Conservation (phyloP, 92 coral and sea anemone genomes). For the Isaurus tuberculatus region DNA sequence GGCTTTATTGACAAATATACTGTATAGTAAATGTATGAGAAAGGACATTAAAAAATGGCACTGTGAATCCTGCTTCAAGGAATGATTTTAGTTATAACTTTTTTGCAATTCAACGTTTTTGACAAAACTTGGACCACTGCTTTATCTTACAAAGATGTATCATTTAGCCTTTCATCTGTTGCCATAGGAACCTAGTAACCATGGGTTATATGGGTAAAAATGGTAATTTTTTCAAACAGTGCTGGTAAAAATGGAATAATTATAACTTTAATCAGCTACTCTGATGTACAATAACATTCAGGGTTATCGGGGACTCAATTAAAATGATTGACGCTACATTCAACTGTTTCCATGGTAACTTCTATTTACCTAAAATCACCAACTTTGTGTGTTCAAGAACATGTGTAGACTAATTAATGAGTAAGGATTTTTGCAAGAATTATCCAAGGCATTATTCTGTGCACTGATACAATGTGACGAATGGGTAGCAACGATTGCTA, state of each 20-base stretch:
- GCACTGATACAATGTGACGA: not conserved
- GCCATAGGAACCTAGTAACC: not conserved
- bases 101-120: not conserved
- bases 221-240: not conserved
- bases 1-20: not conserved
- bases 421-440: not conserved
- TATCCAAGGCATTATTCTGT: not conserved
- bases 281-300: not conserved
- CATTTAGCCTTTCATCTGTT: not conserved
- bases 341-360: not conserved
- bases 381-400: conserved; percentile 2
- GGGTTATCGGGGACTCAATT: not conserved
- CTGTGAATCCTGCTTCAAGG: not conserved
- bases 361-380: not conserved
- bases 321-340: not conserved
- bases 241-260: not conserved
- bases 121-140: not conserved
- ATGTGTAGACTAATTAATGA: not conserved
- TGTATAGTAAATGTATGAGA: not conserved
- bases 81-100: not conserved
- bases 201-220: not conserved
- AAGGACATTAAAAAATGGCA: not conserved
- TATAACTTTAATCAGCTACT: not conserved
- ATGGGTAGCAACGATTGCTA: not conserved
- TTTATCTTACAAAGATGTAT: not conserved